Base-by-base conservation (phyloP, 2,888 invertebrate genomes). In the Seladonia tumulorum region DNA sequence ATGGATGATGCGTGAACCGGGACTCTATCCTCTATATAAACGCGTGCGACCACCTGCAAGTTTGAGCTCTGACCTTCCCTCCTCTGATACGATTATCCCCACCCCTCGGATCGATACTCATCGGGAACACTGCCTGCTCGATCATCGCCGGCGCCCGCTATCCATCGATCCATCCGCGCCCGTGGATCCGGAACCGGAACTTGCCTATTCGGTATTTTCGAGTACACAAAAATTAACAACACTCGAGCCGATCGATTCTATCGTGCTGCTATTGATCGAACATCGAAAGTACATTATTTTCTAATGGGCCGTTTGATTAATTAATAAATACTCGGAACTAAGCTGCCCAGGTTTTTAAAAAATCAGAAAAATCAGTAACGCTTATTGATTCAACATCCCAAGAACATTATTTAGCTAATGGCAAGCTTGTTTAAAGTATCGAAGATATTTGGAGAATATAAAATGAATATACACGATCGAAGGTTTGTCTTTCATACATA, bases 61-160 rank as follows among this genome's bases (percentile, higher is more conserved):
- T 66, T 77, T 74, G 77, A 88, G 83, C 80, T 88, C 76, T 88
- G 86, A 83, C 82, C 86, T 84, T 84, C 82, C 81, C 68, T 60
- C 45, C 68, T 35, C 22, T 72, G 75, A 53, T 57, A 8, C 42
- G 22, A 42, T 71, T 70, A 7, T 25, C 49, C 70, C 39, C 77
- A 25, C n/a, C 12, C 39, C n/a, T 47, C 14, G 10, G 12, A 29
- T 22, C 53, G 42, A 42, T 45, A 16, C 29, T 2, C 39, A 22
- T 18, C 81, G 22, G 22, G 35, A 3, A 35, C 22, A 18, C 2
- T 22, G 10, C 22, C 8, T 22, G 22, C 53, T 22, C 53, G 53
- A 53, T n/a, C 22, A 53, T 53, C 22, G 53, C 10, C 22, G 22
- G 22, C 10, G 53, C 22, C 22, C 8, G 49, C n/a, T n/a, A n/a